A percentile compares a stretch with the other conserved stretches of the same genome.
Conservation (phyloP, 2,888 invertebrate genomes). For the Scrobipalpa costella region DNA sequence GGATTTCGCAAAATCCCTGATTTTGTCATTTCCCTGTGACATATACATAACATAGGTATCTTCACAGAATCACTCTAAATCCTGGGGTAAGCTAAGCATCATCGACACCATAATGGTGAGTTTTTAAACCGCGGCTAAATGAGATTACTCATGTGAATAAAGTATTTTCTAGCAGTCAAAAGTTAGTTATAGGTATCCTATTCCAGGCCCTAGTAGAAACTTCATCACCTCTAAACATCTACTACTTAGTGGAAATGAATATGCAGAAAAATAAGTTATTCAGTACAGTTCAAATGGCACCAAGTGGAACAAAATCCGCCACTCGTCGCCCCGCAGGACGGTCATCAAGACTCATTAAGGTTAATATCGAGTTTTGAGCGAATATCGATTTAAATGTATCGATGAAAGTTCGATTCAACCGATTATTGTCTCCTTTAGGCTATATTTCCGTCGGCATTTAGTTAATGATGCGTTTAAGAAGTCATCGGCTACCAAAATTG, state of each 20-base stretch:
- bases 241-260: no score
- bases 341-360: conserved; percentile 74
- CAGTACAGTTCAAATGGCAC: conserved; percentile 11
- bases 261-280: background rate
- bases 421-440: conserved; percentile 58
- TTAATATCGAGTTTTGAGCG: conserved; percentile 71
- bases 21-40: no score
- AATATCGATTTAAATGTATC: conserved; percentile 63
- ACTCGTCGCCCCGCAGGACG: conserved; percentile 47
- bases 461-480: conserved; percentile 52
- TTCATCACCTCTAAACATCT: background rate
- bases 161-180: no score
- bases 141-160: no score
- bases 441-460: conserved; percentile 42
- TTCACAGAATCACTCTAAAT: no score
- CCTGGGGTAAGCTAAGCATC: no score
- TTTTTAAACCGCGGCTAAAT: no score
- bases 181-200: no score
- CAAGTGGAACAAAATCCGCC: conserved; percentile 37
- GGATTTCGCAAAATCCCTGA: no score
- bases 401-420: conserved; percentile 68
- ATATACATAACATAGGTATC: no score
- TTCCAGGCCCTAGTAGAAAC: no score
- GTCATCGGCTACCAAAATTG: conserved; percentile 20
- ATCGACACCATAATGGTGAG: no score